Base-by-base conservation (phyloP, 2,888 invertebrate genomes). In the Rotaria sp. region DNA sequence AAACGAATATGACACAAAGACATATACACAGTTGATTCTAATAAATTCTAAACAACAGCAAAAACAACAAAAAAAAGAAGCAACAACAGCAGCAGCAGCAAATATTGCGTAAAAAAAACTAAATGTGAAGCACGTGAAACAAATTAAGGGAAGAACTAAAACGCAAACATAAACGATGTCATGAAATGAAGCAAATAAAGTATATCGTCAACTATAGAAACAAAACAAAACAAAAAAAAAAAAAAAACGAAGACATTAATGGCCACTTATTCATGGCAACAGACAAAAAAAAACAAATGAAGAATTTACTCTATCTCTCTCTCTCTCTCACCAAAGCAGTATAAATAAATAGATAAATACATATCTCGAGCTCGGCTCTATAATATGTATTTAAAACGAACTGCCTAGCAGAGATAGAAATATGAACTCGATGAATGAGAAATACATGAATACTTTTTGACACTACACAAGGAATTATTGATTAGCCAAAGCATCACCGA, bases 111-210 rank as follows among this genome's bases (percentile, higher is more conserved):
- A 67, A 30, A 35, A 30, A n/a, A 67, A 35, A 67, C 67, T 67
- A 67, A 67, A 67, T 67, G 35, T 67, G 67, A 67, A 67, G 67
- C 35, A 67, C 67, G 67, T 67, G 67, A 67, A 67, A 67, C 35
- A 30, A 67, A 67, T 30, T 67, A n/a, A 67, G 67, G 67, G 67
- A 67, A 67, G 67, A 67, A 67, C 67, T 67, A 67, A 67, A 67
- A 67, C 67, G n/a, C 52, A 67, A 67, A 67, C 67, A 13, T 35
- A 35, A 38, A 67, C 21, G 21, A 35, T 35, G 35, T 67, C 67
- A 67, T 67, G 67, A 67, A 67, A 67, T 38, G 35, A 30, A 21
- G 30, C 30, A 52, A 67, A 67, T 67, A 30, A 67, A 67, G 67
- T 30, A 15, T 67, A 21, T 67, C 35, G 5, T 67, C 21, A 67